phyloP scores from a whole-genome alignment of 2,888 invertebrate genomes.

The Sesia bembeciformis region DNA sequence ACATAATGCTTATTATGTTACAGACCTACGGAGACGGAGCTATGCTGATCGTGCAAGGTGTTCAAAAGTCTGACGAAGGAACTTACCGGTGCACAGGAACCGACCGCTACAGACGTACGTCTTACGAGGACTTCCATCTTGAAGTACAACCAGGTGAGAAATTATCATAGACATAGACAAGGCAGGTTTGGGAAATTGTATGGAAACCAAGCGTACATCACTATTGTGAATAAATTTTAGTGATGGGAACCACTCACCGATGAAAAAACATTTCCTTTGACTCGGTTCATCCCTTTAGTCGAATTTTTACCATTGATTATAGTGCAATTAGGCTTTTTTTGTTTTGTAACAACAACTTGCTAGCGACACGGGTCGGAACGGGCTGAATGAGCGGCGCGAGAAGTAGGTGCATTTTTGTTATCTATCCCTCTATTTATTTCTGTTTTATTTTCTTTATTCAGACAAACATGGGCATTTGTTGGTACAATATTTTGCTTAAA shows the following conservation, averaged over 20 bases:
- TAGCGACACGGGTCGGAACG: too few relatives aligned
- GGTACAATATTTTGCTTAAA: neutral
- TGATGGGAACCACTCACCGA: too few relatives aligned
- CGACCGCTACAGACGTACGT: conserved; percentile 62
- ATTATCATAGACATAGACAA: too few relatives aligned
- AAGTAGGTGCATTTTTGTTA: neutral
- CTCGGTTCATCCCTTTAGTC: too few relatives aligned
- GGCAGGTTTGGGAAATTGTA: too few relatives aligned
- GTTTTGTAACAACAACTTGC: too few relatives aligned
- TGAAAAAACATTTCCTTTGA: too few relatives aligned
- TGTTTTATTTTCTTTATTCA: neutral
- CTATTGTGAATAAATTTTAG: too few relatives aligned
- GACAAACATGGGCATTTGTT: neutral
- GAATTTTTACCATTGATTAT: too few relatives aligned
- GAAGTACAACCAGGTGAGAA: conserved; percentile 41
- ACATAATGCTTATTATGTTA: neutral
- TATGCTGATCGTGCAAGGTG: conserved; percentile 76
- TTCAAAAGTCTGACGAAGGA: conserved; percentile 83
- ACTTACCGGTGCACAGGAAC: conserved; percentile 77
- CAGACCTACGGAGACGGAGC: conserved; percentile 74
- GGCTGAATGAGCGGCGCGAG: too few relatives aligned
- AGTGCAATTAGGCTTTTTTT: too few relatives aligned
- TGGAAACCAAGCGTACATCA: too few relatives aligned
- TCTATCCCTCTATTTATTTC: neutral
- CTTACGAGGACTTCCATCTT: conserved; percentile 65